phyloP scores from a whole-genome alignment of 2,888 invertebrate genomes.

The Epinotia nisella region DNA sequence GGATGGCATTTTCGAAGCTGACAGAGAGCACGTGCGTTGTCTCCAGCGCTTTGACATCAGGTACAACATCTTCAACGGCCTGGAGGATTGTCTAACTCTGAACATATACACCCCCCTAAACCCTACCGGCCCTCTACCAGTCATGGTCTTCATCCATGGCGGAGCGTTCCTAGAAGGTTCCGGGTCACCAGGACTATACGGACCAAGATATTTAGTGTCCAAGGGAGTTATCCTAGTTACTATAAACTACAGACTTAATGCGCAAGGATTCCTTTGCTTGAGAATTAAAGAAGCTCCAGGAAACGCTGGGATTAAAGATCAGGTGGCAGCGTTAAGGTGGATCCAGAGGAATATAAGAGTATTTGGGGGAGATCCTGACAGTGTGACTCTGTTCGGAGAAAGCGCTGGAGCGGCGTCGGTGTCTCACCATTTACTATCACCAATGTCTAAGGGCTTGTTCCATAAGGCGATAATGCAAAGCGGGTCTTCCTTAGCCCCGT shows the following conservation, averaged over 20 bases:
- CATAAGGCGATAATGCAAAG: conserved; percentile 75
- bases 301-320: conserved; percentile 72
- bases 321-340: conserved; percentile 72
- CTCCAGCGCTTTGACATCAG: conserved; percentile 56
- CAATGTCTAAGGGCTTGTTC: conserved; percentile 72
- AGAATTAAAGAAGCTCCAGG: conserved; percentile 72
- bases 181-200: conserved; percentile 60
- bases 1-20: conserved; percentile 67
- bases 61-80: conserved; percentile 54
- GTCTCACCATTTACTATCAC: conserved; percentile 69
- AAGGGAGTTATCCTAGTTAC: conserved; percentile 70
- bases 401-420: conserved; percentile 73
- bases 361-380: conserved; percentile 71
- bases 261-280: conserved; percentile 70
- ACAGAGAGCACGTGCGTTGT: conserved; percentile 68
- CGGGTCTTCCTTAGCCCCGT: conserved; percentile 68
- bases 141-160: conserved; percentile 76
- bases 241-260: conserved; percentile 72
- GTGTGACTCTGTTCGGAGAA: conserved; percentile 72
- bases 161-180: conserved; percentile 73
- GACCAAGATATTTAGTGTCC: conserved; percentile 66
- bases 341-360: conserved; percentile 64
- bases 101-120: conserved; percentile 70
- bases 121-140: conserved; percentile 58
- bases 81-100: conserved; percentile 65